Conservation (phyloP, 1,140 invertebrate genomes). For the Tetragonula clypearis region DNA sequence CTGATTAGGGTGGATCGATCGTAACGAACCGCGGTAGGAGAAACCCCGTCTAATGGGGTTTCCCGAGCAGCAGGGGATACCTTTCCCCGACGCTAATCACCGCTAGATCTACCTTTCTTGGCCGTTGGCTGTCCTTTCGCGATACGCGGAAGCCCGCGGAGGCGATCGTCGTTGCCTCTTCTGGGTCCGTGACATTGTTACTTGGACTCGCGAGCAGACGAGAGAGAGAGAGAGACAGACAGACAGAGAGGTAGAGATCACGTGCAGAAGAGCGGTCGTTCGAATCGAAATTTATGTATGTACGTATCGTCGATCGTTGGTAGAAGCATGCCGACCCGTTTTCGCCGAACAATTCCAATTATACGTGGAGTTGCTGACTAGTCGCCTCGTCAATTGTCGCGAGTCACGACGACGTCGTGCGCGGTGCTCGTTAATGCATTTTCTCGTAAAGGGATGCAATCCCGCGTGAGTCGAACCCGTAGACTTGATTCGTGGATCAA, state of each 20-base stretch:
- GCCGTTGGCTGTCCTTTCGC: conserved; percentile 13
- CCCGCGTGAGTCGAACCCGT: too few species aligned
- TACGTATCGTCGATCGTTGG: background rate
- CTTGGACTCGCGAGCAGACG: too few species aligned
- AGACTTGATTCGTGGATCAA: background rate
- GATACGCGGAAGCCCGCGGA: conserved; percentile 15
- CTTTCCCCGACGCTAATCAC: conserved; percentile 27
- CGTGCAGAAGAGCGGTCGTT: background rate
- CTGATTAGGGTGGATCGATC: conserved; percentile 32
- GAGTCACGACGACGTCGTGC: background rate
- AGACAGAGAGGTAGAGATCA: too few species aligned
- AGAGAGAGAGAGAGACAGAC: too few species aligned
- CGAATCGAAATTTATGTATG: conserved; percentile 32
- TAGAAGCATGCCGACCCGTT: background rate
- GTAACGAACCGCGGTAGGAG: background rate
- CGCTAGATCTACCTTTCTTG: conserved; percentile 23
- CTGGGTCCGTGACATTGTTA: background rate
- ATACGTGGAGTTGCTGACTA: background rate
- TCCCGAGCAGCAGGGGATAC: background rate
- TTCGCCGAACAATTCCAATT: conserved; percentile 41
- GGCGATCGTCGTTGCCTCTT: background rate
- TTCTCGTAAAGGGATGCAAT: conserved; percentile 6
- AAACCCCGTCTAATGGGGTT: conserved; percentile 21
- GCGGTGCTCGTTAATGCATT: conserved; percentile 36
- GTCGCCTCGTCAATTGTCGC: conserved; percentile 20